A percentile compares a stretch with the other conserved stretches of the same genome.
phyloP scores from a whole-genome alignment of 2,797 vertebrate species.

The Xenopus petersii region DNA sequence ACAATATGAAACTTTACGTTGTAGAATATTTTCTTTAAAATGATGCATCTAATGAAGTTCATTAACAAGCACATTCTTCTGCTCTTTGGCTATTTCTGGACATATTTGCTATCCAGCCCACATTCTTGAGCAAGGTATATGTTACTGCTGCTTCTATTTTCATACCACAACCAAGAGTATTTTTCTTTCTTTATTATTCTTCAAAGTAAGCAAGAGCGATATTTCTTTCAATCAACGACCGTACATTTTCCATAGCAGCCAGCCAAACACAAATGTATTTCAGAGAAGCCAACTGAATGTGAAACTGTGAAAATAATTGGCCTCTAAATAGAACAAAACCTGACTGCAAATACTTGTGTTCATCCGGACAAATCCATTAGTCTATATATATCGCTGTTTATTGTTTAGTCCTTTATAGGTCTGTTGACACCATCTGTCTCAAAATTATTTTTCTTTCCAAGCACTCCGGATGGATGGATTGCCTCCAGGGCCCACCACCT shows the following conservation, averaged over 20 bases:
- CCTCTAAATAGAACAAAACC: background rate
- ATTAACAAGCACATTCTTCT: conserved; percentile 52
- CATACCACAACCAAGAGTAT: conserved; percentile 27
- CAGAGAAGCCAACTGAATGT: background rate
- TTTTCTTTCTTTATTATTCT: conserved; percentile 6
- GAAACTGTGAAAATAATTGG: background rate
- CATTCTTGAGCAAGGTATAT: conserved; percentile 44
- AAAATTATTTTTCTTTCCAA: conserved; percentile 13
- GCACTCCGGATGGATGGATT: background rate
- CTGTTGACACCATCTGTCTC: conserved; percentile 10
- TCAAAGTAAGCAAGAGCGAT: background rate
- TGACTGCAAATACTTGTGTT: too few relatives aligned
- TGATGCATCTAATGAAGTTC: background rate
- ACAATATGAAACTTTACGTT: too few relatives aligned
- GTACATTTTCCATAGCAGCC: conserved; percentile 29
- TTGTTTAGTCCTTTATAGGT: conserved; percentile 8
- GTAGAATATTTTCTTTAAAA: conserved; percentile 2
- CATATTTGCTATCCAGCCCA: conserved; percentile 25
- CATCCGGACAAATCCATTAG: background rate
- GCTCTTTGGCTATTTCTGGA: conserved; percentile 17
- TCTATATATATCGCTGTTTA: conserved; percentile 2
- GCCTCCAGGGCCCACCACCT: background rate
- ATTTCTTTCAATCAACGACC: conserved; percentile 1
- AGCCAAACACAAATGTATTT: conserved; percentile 20
- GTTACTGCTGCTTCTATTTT: conserved; percentile 33